Base-by-base conservation (phyloP, 2,888 invertebrate species). In the Diogma glabrata region DNA sequence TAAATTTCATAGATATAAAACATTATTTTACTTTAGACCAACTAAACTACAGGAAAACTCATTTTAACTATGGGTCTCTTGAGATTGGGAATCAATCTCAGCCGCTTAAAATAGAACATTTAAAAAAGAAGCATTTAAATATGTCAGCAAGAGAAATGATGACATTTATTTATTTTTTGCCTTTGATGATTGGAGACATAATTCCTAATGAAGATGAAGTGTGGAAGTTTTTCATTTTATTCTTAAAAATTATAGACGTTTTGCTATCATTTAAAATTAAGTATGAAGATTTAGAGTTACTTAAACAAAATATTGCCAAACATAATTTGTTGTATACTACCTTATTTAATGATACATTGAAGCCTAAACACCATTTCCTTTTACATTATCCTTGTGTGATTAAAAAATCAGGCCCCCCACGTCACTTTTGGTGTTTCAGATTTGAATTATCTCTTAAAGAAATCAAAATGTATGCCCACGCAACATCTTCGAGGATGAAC, bases 81-180 rank as follows among this genome's bases (percentile, higher is more conserved):
- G 8, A 40, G 4, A 40, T 40, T 9, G 40, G 40, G n/a, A 40
- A 40, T 40, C 40, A 19, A 19, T 19, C 40, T 1, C 40, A 40
- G 20, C n/a, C 19, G 10, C 19, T 40, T 20, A 40, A 19, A 40
- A 5, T 40, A 19, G 40, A 40, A 19, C 40, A 40, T 19, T 19
- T 40, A 40, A 40, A 40, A 38, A 38, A 38, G 12, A 16, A 16
- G 2, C 38, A 12, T 16, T 38, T 38, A 16, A 38, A 38, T 38
- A 40, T 40, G 20, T 40, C 40, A 9, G 40, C 40, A 19, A 40
- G 40, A 2, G 40, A 40, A 40, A 19, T 40, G 40, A 40, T 40
- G 20, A 33, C 19, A 5, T 40, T 40, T 40, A n/a, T 19, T 1
- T 7, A 40, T 40, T 40, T 40, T 40, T 19, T 40, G 4, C 40